These are phyloP conservation scores for Oscheius sp. DNA, from an alignment of 1,140 invertebrate species.

Conservation along the genomic window DNA sequence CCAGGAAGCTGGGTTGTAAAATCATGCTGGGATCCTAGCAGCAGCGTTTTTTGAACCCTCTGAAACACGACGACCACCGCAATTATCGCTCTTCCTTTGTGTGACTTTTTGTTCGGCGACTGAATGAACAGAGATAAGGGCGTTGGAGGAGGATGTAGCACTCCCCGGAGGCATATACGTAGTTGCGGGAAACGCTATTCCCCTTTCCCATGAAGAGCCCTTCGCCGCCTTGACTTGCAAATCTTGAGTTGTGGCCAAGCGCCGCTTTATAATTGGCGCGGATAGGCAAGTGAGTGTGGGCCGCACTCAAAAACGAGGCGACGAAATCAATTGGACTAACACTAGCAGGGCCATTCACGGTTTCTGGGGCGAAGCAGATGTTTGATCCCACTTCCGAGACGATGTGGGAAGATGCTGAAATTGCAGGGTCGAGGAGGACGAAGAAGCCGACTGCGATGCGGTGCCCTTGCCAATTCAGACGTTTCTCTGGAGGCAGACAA, in stretches of 20 bases:
- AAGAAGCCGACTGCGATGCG: slow-evolving; percentile 62
- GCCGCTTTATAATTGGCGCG: not conserved
- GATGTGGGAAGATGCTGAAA: not conserved
- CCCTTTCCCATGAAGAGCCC: not conserved
- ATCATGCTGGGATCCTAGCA: too few relatives aligned
- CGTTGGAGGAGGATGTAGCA: not conserved
- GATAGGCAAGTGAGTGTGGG: not conserved
- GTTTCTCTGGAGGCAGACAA: slow-evolving; percentile 94
- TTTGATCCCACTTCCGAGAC: not conserved
- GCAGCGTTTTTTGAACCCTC: too few relatives aligned
- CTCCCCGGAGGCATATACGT: not conserved
- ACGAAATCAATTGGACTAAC: slow-evolving; percentile 8
- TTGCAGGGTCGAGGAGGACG: slow-evolving; percentile 47
- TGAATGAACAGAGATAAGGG: not conserved
- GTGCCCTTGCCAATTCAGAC: slow-evolving; percentile 94
- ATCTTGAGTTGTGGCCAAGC: not conserved
- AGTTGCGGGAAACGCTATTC: not conserved
- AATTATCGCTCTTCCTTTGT: not conserved
- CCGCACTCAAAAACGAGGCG: not conserved
- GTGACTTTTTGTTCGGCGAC: not conserved
- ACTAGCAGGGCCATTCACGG: slow-evolving; percentile 1
- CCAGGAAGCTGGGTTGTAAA: too few relatives aligned
- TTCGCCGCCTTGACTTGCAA: not conserved
- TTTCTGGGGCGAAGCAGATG: not conserved
- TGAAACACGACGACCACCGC: too few relatives aligned